Evolutionary conservation across 1,140 invertebrate genomes (phyloP).

Genomic region (Rhopalosiphum padi): DNA sequence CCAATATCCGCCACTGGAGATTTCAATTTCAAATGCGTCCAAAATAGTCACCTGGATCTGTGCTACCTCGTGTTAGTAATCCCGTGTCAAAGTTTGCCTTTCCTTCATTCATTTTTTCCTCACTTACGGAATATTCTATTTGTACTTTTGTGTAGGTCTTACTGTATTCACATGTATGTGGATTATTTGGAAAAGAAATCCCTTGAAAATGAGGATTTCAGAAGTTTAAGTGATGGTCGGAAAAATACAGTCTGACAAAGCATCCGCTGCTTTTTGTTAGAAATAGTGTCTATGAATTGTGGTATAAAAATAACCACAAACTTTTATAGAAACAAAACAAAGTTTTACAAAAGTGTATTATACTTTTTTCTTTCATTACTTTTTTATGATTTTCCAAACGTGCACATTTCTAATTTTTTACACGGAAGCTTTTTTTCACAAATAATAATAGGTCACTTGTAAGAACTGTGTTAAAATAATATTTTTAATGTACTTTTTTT

Average conservation of each 20-base stretch:
- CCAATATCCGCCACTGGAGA: conserved; percentile 22
- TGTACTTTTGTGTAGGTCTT: neutral
- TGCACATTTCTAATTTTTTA: neutral
- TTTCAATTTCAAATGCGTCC: conserved; percentile 55
- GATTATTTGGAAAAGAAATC: conserved; percentile 20
- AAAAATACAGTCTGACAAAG: conserved; percentile 6
- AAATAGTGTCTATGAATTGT: neutral
- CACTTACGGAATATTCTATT: neutral
- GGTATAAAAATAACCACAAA: neutral
- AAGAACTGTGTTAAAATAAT: too few relatives aligned
- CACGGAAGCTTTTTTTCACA: neutral
- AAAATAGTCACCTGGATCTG: conserved; percentile 40
- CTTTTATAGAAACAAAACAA: neutral
- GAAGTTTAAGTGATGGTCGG: neutral
- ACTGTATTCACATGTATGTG: neutral
- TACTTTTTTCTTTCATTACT: conserved; percentile 11
- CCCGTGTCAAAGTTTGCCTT: conserved; percentile 3
- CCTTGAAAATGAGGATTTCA: conserved; percentile 19
- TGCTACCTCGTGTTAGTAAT: neutral
- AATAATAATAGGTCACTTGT: neutral
- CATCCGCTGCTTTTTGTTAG: neutral
- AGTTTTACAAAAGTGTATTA: conserved; percentile 6
- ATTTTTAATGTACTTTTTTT: neutral
- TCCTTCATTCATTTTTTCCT: conserved; percentile 3
- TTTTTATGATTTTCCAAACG: neutral